Evolutionary conservation across 2,113 vertebrate species (phyloP), one percentile per base, ranked within the genome.

Genomic region (Hippolais icterina): DNA sequence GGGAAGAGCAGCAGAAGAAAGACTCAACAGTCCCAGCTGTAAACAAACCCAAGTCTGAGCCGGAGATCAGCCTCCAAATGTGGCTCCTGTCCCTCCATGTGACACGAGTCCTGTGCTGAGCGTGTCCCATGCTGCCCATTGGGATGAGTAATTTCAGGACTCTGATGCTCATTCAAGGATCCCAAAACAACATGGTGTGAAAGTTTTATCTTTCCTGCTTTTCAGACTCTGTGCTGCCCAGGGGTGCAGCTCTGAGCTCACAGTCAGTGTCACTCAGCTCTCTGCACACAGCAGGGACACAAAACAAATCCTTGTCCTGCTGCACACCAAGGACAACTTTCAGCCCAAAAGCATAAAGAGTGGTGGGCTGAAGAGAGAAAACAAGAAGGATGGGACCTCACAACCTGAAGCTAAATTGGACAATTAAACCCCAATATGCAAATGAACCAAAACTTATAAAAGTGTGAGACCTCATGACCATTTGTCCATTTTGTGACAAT

Each of bases 91-190:
- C 44, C 1, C 41, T 52, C 49, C 3, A 0, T 2, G 8, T 3
- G 54, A 18, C 60, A 20, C 0, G 0, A 46, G 20, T 12, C 16
- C 64, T 28, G 42, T 0, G 5, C 66, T 23, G 66, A 22, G 56
- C 2, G 0, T 4, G 81, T n/a, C 56, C 31, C 31, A 1, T 25
- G 22, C 54, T 91, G 68, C 12, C 76, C 6, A 0, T 6, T 7
- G 50, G 12, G 33, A 13, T 6, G 37, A 16, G 52, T 5, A 46
- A 14, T 61, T 46, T 47, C 50, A 57, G 83, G 44, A 5, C 53
- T 54, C 46, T 46, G 72, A 2, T 1, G 17, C 15, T 53, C 11
- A 1, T 56, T 56, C 9, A 22, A 31, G 63, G 4, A 54, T 83
- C 54, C 41, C 24, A 28, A 2, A 3, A 6, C 41, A 22, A 76